Evolutionary conservation across 2,888 invertebrate species (phyloP).

Genomic region (Molanna angustata): DNA sequence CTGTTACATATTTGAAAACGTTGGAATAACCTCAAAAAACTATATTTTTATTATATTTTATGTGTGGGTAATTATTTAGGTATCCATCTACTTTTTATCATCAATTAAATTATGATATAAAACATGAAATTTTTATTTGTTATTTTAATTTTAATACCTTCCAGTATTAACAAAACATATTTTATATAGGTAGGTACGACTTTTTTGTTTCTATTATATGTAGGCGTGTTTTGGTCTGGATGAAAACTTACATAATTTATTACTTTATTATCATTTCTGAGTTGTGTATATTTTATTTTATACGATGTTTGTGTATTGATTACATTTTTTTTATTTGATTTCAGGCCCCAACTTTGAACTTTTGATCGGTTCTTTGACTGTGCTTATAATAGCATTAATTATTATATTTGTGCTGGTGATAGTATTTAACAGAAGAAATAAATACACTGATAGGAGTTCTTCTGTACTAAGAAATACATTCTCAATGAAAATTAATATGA

Average conservation of each 20-base stretch:
- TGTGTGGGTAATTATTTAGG: too few species aligned
- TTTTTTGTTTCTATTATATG: too few species aligned
- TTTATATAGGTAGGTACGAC: too few species aligned
- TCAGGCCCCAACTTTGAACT: conserved; percentile 18
- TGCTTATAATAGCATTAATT: conserved; percentile 61
- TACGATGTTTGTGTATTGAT: not conserved
- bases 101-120: too few species aligned
- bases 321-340: conserved; percentile 3
- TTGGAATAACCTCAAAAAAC: too few species aligned
- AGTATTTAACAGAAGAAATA: conserved; percentile 57
- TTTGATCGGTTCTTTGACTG: conserved; percentile 49
- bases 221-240: not conserved
- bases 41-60: too few species aligned
- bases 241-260: not conserved
- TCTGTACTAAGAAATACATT: conserved; percentile 61
- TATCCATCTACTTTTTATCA: too few species aligned
- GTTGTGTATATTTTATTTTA: not conserved
- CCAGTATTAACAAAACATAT: too few species aligned
- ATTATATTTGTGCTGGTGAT: conserved; percentile 62
- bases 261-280: not conserved
- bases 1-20: too few species aligned
- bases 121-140: too few species aligned
- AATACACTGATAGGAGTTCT: conserved; percentile 54
- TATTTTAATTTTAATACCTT: too few species aligned
- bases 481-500: conserved; percentile 66